Evolutionary conservation across 2,113 vertebrate genomes (phyloP).

Genomic region (Oenanthe melanoleuca): DNA sequence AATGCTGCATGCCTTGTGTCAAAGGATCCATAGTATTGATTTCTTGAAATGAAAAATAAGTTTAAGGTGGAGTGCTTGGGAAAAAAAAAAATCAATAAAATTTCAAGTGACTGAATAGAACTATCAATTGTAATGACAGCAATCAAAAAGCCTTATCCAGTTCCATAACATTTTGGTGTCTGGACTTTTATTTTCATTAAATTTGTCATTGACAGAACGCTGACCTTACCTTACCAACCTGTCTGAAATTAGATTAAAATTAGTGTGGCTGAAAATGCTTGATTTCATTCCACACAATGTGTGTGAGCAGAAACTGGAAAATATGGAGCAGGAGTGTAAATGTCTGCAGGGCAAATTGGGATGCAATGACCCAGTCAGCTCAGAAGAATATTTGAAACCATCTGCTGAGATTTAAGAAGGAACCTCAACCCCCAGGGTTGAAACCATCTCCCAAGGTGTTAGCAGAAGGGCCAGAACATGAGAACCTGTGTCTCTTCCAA

Average conservation of each 20-base stretch:
- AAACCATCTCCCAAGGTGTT: background rate
- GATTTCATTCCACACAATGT: background rate
- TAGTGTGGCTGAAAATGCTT: background rate
- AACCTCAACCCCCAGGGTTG: background rate
- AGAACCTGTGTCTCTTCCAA: background rate
- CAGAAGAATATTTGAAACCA: background rate
- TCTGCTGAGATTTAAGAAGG: background rate
- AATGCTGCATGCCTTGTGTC: conserved; percentile 43
- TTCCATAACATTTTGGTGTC: conserved; percentile 54
- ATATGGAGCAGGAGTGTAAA: background rate
- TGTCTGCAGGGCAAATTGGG: background rate
- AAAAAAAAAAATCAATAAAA: conserved; percentile 62
- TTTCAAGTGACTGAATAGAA: conserved; percentile 72
- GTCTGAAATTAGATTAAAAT: conserved; percentile 54
- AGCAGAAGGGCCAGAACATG: background rate
- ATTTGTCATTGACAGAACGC: conserved; percentile 51
- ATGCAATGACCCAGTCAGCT: background rate
- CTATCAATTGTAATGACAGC: conserved; percentile 68
- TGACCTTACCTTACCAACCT: conserved; percentile 44
- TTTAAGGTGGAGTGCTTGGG: conserved; percentile 53
- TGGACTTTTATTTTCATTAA: conserved; percentile 63
- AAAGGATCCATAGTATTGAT: conserved; percentile 70
- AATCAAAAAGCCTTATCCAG: conserved; percentile 61
- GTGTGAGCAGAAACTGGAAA: background rate
- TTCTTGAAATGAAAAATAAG: conserved; percentile 70